These are phyloP conservation scores for Orthosia gothica DNA, from an alignment of 2,888 invertebrate genomes.

Conservation along the genomic window DNA sequence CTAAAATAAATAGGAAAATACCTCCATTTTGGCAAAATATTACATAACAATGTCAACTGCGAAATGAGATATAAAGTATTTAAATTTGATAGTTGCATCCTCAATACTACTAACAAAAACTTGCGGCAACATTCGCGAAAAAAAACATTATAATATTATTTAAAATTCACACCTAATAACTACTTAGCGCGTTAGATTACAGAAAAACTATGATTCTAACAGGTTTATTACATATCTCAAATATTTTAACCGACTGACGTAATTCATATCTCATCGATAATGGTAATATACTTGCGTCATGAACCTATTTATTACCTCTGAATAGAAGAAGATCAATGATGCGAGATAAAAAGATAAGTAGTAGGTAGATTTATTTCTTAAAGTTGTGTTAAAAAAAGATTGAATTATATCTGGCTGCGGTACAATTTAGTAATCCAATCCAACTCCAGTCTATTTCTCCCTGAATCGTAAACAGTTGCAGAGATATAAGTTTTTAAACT, in stretches of 20 bases:
- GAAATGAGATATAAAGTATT: not conserved
- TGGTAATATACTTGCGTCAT: not conserved
- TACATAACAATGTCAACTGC: not conserved
- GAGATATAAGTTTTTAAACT: too few relatives aligned
- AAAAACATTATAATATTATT: slow-evolving; percentile 55
- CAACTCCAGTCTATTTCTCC: too few relatives aligned
- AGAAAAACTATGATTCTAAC: slow-evolving; percentile 31
- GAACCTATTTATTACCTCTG: not conserved
- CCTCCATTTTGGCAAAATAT: not conserved
- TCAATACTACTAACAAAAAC: slow-evolving; percentile 14
- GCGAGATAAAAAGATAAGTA: too few relatives aligned
- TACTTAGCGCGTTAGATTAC: slow-evolving; percentile 31
- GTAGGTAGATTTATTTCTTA: too few relatives aligned
- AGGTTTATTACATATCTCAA: not conserved
- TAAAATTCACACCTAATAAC: slow-evolving; percentile 54
- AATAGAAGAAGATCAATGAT: not conserved
- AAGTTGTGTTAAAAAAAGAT: too few relatives aligned
- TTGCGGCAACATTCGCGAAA: slow-evolving; percentile 15
- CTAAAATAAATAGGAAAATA: not conserved
- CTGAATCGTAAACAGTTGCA: too few relatives aligned
- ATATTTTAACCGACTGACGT: slow-evolving; percentile 6
- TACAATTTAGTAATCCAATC: too few relatives aligned
- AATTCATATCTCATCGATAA: not conserved
- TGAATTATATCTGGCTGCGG: too few relatives aligned
- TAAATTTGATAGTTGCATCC: slow-evolving; percentile 8